Conservation (phyloP, 2,888 invertebrate genomes). For the Drosophila anceps region DNA sequence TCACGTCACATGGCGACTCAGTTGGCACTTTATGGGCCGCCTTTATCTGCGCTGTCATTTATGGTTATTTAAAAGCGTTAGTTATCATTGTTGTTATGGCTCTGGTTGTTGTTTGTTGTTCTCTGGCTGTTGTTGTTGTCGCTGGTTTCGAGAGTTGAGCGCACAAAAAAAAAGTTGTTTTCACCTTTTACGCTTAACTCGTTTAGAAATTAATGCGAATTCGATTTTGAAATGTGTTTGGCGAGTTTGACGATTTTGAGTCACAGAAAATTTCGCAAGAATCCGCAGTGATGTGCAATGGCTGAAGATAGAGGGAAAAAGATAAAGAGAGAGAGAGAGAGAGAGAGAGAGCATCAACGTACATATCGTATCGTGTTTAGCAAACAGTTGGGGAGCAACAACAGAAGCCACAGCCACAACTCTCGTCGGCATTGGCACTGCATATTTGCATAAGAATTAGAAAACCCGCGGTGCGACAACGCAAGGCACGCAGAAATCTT, state of each 20-base stretch:
- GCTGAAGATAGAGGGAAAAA: not conserved
- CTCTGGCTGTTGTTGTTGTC: conserved; percentile 25
- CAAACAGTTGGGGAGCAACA: conserved; percentile 68
- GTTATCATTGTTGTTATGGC: conserved; percentile 59
- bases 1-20: conserved; percentile 43
- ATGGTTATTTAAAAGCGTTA: conserved; percentile 63
- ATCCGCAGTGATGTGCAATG: conserved; percentile 36
- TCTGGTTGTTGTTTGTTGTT: conserved; percentile 34
- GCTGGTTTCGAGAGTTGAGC: conserved; percentile 31
- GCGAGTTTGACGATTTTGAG: conserved; percentile 60
- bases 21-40: conserved; percentile 57
- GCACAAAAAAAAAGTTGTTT: conserved; percentile 40
- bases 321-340: not conserved
- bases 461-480: conserved; percentile 64
- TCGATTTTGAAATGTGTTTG: conserved; percentile 65
- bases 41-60: conserved; percentile 62
- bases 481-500: conserved; percentile 63
- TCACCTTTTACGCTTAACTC: conserved; percentile 60
- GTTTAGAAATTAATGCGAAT: conserved; percentile 73
- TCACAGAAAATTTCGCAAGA: conserved; percentile 66
- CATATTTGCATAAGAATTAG: conserved; percentile 82
- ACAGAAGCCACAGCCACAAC: conserved; percentile 47
- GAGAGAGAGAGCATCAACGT: conserved; percentile 2
- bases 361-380: conserved; percentile 50
- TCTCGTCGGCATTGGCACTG: conserved; percentile 37